phyloP scores from a whole-genome alignment of 2,888 invertebrate species.

The Odontocolon sp. region DNA sequence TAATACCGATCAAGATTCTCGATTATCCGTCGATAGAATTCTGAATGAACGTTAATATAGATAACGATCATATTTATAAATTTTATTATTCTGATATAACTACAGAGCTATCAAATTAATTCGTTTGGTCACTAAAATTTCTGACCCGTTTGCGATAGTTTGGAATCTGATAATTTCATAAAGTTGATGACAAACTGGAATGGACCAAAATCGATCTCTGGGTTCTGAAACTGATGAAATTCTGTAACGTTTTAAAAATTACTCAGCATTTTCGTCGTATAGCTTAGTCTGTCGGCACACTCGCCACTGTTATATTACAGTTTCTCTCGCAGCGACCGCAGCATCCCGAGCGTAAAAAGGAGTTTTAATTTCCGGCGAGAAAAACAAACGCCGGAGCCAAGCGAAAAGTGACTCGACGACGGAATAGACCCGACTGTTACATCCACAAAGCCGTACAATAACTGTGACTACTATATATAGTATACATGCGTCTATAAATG shows the following conservation, averaged over 20 bases:
- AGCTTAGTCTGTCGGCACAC: conserved; percentile 18
- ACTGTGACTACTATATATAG: neutral
- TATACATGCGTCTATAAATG: neutral
- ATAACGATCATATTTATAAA: too few relatives aligned
- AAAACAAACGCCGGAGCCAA: conserved; percentile 68
- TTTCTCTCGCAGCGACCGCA: conserved; percentile 25
- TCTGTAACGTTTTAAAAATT: neutral
- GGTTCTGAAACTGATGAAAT: too few relatives aligned
- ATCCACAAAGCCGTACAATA: neutral
- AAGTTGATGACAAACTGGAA: too few relatives aligned
- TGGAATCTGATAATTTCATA: too few relatives aligned
- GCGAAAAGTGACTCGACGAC: conserved; percentile 35
- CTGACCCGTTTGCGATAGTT: too few relatives aligned
- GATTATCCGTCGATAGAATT: too few relatives aligned
- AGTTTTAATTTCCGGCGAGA: conserved; percentile 79
- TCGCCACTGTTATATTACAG: conserved; percentile 26
- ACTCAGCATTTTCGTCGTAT: conserved; percentile 17
- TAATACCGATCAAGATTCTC: conserved; percentile 28
- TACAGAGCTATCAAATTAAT: too few relatives aligned
- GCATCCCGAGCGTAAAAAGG: conserved; percentile 68
- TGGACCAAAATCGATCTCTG: too few relatives aligned
- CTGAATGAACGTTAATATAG: too few relatives aligned
- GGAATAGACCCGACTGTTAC: neutral
- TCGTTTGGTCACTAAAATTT: too few relatives aligned
- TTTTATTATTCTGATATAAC: too few relatives aligned